Evolutionary conservation across 1,140 invertebrate genomes (phyloP).

Genomic region (Drosophila erecta): DNA sequence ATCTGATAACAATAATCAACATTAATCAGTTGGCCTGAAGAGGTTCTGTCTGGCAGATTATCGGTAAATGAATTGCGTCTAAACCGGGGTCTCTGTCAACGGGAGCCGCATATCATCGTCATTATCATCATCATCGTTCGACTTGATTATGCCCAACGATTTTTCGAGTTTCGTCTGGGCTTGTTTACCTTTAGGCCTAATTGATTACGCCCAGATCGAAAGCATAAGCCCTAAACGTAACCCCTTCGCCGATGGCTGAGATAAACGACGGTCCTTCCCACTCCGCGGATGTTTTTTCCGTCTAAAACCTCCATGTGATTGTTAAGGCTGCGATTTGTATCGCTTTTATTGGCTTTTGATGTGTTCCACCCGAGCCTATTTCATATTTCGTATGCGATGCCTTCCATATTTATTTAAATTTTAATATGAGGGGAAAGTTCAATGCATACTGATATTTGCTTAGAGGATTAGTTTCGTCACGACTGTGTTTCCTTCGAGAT

Average conservation of each 20-base stretch:
- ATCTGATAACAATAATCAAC: slow-evolving; percentile 67
- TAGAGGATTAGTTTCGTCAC: slow-evolving; percentile 63
- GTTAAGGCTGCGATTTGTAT: slow-evolving; percentile 68
- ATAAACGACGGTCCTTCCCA: slow-evolving; percentile 1
- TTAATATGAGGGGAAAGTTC: slow-evolving; percentile 49
- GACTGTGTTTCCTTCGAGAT: slow-evolving; percentile 42
- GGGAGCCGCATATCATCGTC: slow-evolving; percentile 34
- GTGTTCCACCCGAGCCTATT: slow-evolving; percentile 26
- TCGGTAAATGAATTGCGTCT: slow-evolving; percentile 68
- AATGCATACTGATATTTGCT: slow-evolving; percentile 73
- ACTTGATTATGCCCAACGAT: slow-evolving; percentile 25
- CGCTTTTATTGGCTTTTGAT: slow-evolving; percentile 56
- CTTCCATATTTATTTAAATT: slow-evolving; percentile 75
- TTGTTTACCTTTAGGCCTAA: slow-evolving; percentile 72
- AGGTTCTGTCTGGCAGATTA: slow-evolving; percentile 52
- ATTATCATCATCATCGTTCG: slow-evolving; percentile 33
- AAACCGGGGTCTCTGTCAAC: slow-evolving; percentile 43
- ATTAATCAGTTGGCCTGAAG: slow-evolving; percentile 74
- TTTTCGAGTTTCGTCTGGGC: slow-evolving; percentile 34
- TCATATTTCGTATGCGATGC: slow-evolving; percentile 37
- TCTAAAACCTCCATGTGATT: slow-evolving; percentile 42
- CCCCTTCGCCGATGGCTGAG: slow-evolving; percentile 25
- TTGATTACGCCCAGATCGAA: slow-evolving; percentile 69
- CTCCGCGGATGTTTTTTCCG: background rate
- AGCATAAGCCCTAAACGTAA: slow-evolving; percentile 9